Percentiles rank a stretch among this genome's conserved stretches.
Conservation (phyloP, 2,113 vertebrate genomes). For the Stercorarius parasiticus region DNA sequence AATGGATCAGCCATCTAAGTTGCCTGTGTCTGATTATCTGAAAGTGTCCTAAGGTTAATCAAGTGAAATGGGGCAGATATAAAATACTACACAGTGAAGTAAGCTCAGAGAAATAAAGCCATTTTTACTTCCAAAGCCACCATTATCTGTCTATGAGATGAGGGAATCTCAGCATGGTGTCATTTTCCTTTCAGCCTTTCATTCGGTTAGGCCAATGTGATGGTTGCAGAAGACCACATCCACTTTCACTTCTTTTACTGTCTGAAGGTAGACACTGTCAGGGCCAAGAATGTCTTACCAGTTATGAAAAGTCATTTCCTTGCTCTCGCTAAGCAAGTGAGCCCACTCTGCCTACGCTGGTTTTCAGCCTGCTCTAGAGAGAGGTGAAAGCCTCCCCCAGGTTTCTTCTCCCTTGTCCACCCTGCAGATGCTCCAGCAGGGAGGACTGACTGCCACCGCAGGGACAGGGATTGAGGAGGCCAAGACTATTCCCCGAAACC, state of each 20-base stretch:
- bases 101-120: not conserved
- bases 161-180: not conserved
- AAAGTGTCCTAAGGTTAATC: not conserved
- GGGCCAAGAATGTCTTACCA: not conserved
- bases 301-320: not conserved
- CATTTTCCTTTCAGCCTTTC: not conserved
- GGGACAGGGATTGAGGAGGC: not conserved
- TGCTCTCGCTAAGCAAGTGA: not conserved
- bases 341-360: not conserved
- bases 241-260: not conserved
- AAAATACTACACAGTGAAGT: not conserved
- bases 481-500: not conserved
- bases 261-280: not conserved
- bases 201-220: not conserved
- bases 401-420: not conserved
- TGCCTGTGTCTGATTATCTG: not conserved
- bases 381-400: not conserved
- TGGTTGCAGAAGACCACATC: not conserved
- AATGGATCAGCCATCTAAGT: not conserved
- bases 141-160: not conserved
- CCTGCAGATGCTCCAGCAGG: not conserved
- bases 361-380: not conserved
- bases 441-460: accelerated
- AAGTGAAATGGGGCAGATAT: not conserved
- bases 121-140: not conserved